Percentiles rank a stretch among this genome's conserved stretches.
phyloP scores from a whole-genome alignment of 2,888 invertebrate genomes.

The Mimachlamys varia region DNA sequence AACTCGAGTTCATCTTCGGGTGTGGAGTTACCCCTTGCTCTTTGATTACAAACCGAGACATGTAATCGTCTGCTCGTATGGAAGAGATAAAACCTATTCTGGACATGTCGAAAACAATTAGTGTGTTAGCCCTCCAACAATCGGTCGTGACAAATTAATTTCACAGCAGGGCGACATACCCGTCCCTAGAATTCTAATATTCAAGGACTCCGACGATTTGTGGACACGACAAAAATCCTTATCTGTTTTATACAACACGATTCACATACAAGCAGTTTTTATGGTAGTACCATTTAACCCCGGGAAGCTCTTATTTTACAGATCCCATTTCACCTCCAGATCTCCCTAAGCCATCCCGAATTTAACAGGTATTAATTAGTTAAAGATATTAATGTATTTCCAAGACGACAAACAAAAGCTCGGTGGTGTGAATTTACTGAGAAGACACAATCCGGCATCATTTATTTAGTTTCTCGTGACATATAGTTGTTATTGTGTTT shows the following conservation, averaged over 20 bases:
- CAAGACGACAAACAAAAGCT: too few relatives aligned
- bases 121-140: background rate
- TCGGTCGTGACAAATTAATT: background rate
- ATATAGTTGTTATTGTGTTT: too few relatives aligned
- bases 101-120: constrained; percentile 16
- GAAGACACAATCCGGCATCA: too few relatives aligned
- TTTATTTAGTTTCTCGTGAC: too few relatives aligned
- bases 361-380: too few relatives aligned
- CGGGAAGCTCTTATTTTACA: too few relatives aligned
- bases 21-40: background rate
- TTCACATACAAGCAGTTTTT: background rate
- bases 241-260: background rate
- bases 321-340: too few relatives aligned
- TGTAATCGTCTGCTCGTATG: background rate
- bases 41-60: constrained; percentile 31
- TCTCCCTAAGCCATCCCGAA: too few relatives aligned
- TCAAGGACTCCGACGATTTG: background rate
- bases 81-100: background rate
- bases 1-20: constrained; percentile 5
- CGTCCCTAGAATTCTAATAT: background rate
- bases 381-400: too few relatives aligned
- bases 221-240: background rate
- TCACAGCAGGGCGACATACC: background rate
- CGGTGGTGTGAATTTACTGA: too few relatives aligned
- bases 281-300: background rate